Base-by-base conservation (phyloP, 2,113 vertebrate genomes). In the Corythoichthys intestinalis region DNA sequence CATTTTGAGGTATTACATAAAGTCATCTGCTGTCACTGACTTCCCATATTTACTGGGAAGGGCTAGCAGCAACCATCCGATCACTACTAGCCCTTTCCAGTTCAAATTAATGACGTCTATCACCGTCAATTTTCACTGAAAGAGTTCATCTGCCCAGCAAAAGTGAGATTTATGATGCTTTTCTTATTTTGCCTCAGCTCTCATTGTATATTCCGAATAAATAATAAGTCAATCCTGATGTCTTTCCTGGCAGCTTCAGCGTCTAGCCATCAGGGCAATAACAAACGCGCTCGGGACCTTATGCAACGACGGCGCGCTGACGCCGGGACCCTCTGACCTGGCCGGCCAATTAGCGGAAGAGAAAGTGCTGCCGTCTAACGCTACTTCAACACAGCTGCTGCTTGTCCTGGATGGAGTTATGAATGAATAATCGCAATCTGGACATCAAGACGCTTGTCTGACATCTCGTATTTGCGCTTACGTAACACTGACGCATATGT, bases 191-290 rank as follows among this genome's bases (percentile, higher is more conserved):
- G 10, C 10, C 28, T 56, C 4, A 28, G 20, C 28, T 20, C 7
- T 13, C 53, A 11, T 41, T 62, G 60, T 15, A n/a, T 46, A 20
- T 62, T n/a, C 37, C n/a, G 39, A 14, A 39, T 9, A 41, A 58
- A 58, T 37, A 37, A 39, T 60, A 37, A 60, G 58, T 41, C 35
- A 63, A 14, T 44, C 65, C 78, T 56, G 63, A 80, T 84, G 78
- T 86, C 85, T 89, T 90, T 90, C 85, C 87, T 87, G 87, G 71
- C 74, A 60, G 76, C 82, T 14, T 87, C 81, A 87, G 83, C 71
- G 80, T 80, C 80, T 8, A 84, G 83, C 82, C 85, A 85, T 85
- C 86, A 85, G 83, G 70, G 69, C 85, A 87, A 90, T 82, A 88
- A 90, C 85, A 89, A 78, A 80, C 75, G 83, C 71, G 80, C 79